Base-by-base conservation (phyloP, 1,140 invertebrate species). In the Drosophila mayri region DNA sequence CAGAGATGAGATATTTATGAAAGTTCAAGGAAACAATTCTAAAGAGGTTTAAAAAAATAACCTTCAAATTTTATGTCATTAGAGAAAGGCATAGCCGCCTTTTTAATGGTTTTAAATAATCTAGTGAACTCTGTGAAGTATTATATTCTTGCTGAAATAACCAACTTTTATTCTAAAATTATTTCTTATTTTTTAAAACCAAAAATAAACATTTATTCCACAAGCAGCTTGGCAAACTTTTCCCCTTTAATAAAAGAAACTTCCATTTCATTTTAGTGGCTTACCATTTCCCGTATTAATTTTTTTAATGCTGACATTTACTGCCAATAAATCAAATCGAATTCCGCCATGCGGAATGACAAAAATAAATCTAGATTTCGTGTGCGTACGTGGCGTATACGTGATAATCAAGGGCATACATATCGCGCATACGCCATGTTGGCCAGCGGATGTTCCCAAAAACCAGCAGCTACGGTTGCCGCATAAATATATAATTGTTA, bases 401-500 rank as follows among this genome's bases (percentile, higher is more conserved):
- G 63, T 64, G 63, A 77, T 73, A 59, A 72, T 81, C 68, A 63
- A 59, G 72, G 38, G 25, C 28, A 57, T 61, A 3, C 16, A 50
- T 30, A 50, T 50, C 16, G 25, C 74, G 64, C 41, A 61, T 77
- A 60, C 74, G 74, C 63, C 55, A 52, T 7, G 38, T 44, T 60
- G 47, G 73, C 63, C 73, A 12, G 41, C 37, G 46, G 43, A 55
- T 67, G 60, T 25, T 37, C 46, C 18, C 40, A 35, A 49, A 49
- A 49, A 50, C 30, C 49, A 32, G 28, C 47, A n/a, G 7, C 35
- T 14, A 25, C 25, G 25, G 18, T 28, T 20, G 18, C 11, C 41
- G 20, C 52, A 66, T 64, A 43, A 79, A 70, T 55, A 59, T 65
- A 52, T 66, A 74, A 66, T 79, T 83, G 63, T 77, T 70, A 76